Percentiles rank a stretch among this genome's conserved stretches.
Evolutionary conservation across 1,140 invertebrate species (phyloP).

Genomic region (Oryzaephilus surinamensis): DNA sequence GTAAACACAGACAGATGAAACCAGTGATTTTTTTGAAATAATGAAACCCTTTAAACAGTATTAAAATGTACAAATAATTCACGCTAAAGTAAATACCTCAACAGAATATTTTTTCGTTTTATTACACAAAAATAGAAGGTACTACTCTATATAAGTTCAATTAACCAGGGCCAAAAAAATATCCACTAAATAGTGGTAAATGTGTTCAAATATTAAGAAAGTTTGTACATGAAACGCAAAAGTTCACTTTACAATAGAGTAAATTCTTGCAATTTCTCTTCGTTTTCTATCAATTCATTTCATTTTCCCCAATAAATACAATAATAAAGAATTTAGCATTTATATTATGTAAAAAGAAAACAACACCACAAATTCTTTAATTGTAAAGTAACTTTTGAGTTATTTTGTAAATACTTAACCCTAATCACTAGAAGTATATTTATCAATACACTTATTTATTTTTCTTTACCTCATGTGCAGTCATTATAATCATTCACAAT

Average conservation of each 20-base stretch:
- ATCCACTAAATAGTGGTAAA: conserved; percentile 30
- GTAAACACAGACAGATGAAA: neutral
- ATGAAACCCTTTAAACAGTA: neutral
- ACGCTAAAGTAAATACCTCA: neutral
- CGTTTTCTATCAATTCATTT: too few relatives aligned
- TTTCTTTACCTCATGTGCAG: conserved; percentile 25
- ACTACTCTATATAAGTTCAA: too few relatives aligned
- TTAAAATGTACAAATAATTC: neutral
- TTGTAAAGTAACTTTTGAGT: conserved; percentile 13
- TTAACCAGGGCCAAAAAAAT: conserved; percentile 29
- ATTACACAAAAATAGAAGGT: too few relatives aligned
- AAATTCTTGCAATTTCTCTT: too few relatives aligned
- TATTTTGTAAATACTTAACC: conserved; percentile 29
- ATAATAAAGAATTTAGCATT: conserved; percentile 8
- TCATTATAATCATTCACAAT: conserved; percentile 23
- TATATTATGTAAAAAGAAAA: conserved; percentile 7
- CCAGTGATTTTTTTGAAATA: neutral
- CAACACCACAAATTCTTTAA: conserved; percentile 1
- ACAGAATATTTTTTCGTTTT: neutral
- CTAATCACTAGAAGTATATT: conserved; percentile 28
- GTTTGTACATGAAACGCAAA: conserved; percentile 1
- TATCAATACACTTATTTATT: conserved; percentile 31
- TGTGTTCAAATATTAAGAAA: conserved; percentile 29
- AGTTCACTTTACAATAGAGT: conserved; percentile 6
- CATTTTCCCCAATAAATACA: neutral